These are phyloP conservation scores for Rotaria sp. DNA, from an alignment of 2,888 invertebrate species.

Conservation along the genomic window DNA sequence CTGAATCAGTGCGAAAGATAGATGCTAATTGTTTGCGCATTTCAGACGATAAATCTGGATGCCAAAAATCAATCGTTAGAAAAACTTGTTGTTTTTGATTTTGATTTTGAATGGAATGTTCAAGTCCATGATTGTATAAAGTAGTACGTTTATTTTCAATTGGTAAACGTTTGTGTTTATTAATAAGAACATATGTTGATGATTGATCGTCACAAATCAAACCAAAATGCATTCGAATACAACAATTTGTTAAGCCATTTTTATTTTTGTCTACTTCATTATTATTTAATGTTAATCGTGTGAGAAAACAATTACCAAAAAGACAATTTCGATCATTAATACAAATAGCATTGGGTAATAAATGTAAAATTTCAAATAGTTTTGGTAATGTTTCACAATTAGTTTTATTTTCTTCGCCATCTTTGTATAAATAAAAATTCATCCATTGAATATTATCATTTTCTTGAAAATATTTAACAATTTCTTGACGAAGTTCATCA, in stretches of 20 bases:
- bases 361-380: slow-evolving; percentile 13
- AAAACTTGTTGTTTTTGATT: background rate
- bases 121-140: background rate
- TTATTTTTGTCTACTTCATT: background rate
- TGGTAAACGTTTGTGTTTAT: background rate
- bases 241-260: background rate
- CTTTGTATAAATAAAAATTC: background rate
- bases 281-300: background rate
- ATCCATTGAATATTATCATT: background rate
- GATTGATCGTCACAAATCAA: background rate
- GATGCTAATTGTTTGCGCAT: slow-evolving; percentile 9
- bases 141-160: background rate
- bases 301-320: background rate
- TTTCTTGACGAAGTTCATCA: slow-evolving; percentile 8
- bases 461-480: background rate
- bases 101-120: background rate
- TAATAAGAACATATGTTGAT: background rate
- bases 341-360: slow-evolving; percentile 5
- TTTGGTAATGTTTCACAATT: background rate
- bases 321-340: background rate
- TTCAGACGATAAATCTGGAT: background rate
- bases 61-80: slow-evolving; percentile 9
- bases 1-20: background rate
- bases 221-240: background rate
- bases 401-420: background rate